These are phyloP conservation scores for Anarhynchus alexandrinus DNA, from an alignment of 2,113 vertebrate species.

Conservation along the genomic window DNA sequence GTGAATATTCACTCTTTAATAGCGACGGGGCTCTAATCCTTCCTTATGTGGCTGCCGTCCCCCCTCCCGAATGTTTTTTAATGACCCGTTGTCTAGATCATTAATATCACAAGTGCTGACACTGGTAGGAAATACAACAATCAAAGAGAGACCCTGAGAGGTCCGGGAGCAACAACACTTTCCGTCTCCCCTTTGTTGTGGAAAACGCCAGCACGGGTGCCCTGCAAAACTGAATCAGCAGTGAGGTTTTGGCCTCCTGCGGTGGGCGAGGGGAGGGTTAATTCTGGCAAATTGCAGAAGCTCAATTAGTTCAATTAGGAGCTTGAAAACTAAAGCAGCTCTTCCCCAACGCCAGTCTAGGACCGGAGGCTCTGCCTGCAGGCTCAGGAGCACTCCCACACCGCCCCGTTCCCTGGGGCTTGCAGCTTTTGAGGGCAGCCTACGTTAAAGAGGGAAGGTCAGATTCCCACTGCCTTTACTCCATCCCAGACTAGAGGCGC, in stretches of 20 bases:
- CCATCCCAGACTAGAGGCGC: neutral
- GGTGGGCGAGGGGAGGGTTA: conserved; percentile 14
- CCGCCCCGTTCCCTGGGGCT: neutral
- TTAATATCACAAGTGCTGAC: conserved; percentile 62
- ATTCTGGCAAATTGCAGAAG: conserved; percentile 23
- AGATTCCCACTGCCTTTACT: neutral
- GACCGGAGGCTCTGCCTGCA: neutral
- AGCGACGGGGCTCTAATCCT: conserved; percentile 27
- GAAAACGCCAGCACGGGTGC: rapidly evolving
- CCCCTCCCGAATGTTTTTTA: conserved; percentile 32
- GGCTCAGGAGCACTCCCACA: neutral
- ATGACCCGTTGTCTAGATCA: conserved; percentile 41
- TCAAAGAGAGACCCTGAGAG: conserved; percentile 55
- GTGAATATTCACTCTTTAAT: conserved; percentile 61
- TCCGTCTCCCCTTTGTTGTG: conserved; percentile 38
- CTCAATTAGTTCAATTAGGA: conserved; percentile 64
- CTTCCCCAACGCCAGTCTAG: neutral
- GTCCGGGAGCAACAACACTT: neutral
- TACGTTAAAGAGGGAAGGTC: neutral
- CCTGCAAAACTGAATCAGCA: neutral
- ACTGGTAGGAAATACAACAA: conserved; percentile 26
- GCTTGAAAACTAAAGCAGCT: conserved; percentile 31
- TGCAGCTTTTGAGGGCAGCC: conserved; percentile 25
- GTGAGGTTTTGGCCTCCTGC: neutral
- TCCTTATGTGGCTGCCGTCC: conserved; percentile 1